Conservation (phyloP, 2,888 invertebrate species). For the Blastobasis adustella region DNA sequence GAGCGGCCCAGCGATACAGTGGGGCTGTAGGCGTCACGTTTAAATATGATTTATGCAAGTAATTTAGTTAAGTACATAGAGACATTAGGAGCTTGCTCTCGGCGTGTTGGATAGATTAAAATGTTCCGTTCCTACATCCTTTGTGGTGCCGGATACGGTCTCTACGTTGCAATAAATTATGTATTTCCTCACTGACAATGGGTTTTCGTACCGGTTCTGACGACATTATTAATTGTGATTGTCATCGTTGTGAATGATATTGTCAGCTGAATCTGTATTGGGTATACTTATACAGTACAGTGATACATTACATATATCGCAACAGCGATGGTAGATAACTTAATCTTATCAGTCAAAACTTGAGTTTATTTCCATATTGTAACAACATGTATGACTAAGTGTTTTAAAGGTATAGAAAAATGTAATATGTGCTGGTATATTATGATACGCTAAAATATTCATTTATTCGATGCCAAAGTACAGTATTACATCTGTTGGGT, state of each 20-base stretch:
- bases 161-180: constrained; percentile 33
- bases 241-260: constrained; percentile 12
- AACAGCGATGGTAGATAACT: too few species aligned
- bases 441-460: too few species aligned
- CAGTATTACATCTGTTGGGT: too few species aligned
- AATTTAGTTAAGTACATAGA: constrained; percentile 72
- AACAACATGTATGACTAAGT: too few species aligned
- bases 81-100: constrained; percentile 49
- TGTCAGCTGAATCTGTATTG: too few species aligned
- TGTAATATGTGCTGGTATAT: too few species aligned
- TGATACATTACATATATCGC: too few species aligned
- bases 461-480: too few species aligned
- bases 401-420: too few species aligned
- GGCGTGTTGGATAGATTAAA: constrained; percentile 59
- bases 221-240: constrained; percentile 16
- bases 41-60: constrained; percentile 74
- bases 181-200: constrained; percentile 21
- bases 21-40: constrained; percentile 52
- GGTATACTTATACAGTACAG: too few species aligned
- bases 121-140: constrained; percentile 47
- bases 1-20: constrained; percentile 17
- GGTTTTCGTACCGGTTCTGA: constrained; percentile 9
- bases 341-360: too few species aligned
- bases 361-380: too few species aligned
- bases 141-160: constrained; percentile 34